These are phyloP conservation scores for Coregonus suidteri DNA, from an alignment of 2,797 vertebrate genomes.

Conservation along the genomic window DNA sequence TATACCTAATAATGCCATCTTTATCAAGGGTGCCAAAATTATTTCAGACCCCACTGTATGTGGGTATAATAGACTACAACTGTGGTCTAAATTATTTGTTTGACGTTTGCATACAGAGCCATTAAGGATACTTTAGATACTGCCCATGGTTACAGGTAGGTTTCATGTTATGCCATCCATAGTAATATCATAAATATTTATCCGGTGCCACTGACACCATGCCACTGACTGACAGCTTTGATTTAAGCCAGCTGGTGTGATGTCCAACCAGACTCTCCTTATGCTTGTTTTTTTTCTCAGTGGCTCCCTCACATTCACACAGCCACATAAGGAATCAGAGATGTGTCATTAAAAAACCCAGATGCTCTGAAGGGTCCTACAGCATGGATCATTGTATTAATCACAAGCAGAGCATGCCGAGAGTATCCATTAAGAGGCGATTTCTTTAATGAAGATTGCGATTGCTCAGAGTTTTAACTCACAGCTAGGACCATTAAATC, in stretches of 20 bases:
- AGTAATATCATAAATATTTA: neutral
- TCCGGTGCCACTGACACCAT: neutral
- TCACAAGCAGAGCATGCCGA: constrained; percentile 27
- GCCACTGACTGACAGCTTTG: no score
- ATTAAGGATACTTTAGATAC: no score
- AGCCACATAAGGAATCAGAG: neutral
- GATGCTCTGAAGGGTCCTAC: constrained; percentile 30
- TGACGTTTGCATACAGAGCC: no score
- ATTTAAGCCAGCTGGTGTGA: no score
- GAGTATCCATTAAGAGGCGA: constrained; percentile 46
- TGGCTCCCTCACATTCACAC: neutral
- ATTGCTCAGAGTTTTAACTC: constrained; percentile 27
- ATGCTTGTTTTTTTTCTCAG: neutral
- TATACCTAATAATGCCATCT: no score
- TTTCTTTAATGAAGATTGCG: constrained; percentile 36
- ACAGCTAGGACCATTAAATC: constrained; percentile 9
- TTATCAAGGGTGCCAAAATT: no score
- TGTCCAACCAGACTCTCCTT: neutral
- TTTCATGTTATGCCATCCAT: neutral
- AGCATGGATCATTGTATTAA: constrained; percentile 46
- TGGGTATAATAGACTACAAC: no score
- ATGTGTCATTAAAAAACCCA: constrained; percentile 14
- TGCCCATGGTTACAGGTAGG: no score
- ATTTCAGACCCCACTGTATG: no score
- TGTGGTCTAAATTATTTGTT: no score